Conservation (phyloP, 2,888 invertebrate genomes). For the Timema podura region DNA sequence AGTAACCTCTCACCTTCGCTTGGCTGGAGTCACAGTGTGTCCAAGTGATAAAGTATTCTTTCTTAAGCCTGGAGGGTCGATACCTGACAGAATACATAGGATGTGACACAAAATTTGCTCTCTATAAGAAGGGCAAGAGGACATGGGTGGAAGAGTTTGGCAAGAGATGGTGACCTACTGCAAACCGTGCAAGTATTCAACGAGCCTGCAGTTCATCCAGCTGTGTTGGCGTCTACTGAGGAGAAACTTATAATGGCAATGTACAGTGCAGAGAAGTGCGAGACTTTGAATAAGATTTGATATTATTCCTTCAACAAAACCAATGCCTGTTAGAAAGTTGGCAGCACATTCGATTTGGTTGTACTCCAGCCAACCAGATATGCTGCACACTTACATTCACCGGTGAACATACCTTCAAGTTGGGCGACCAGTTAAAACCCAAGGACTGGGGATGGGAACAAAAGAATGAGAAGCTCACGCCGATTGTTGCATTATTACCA, state of each 20-base stretch:
- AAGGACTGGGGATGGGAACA: background rate
- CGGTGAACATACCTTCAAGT: background rate
- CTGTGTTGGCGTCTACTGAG: background rate
- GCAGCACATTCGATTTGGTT: constrained; percentile 1
- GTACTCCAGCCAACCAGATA: background rate
- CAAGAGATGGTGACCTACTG: background rate
- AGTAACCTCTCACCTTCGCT: background rate
- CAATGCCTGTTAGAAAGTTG: background rate
- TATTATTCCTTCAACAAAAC: background rate
- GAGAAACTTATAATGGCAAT: constrained; percentile 1
- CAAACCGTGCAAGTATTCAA: background rate
- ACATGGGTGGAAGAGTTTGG: background rate
- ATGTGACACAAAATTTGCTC: background rate
- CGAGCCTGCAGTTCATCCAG: background rate
- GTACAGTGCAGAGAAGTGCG: background rate
- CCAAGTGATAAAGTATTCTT: constrained; percentile 28
- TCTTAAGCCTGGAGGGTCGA: constrained; percentile 26
- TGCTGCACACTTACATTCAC: constrained; percentile 1
- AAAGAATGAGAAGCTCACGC: background rate
- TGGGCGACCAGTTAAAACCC: background rate
- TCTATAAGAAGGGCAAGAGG: constrained; percentile 9
- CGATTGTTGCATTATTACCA: background rate
- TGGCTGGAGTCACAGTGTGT: constrained; percentile 15
- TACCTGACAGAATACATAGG: background rate
- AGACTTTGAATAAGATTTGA: background rate